phyloP scores from a whole-genome alignment of 2,797 vertebrate species.

The Platalea minor region DNA sequence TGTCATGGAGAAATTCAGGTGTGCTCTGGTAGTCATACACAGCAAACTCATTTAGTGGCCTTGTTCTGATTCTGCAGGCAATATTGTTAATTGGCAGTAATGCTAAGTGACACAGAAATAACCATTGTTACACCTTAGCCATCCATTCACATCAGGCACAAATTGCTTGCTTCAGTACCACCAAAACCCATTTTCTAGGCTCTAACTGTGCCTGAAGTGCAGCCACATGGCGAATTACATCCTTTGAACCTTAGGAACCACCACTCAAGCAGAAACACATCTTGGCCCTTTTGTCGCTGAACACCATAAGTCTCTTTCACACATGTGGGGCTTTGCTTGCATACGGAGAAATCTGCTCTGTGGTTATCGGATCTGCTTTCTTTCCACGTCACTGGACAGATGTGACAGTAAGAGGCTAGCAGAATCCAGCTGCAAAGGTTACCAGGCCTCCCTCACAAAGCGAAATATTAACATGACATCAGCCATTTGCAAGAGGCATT shows the following conservation, averaged over 20 bases:
- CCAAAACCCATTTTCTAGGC: neutral
- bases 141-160: neutral
- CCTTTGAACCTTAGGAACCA: neutral
- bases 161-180: neutral
- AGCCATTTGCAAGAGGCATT: neutral
- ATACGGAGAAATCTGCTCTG: rapidly evolving
- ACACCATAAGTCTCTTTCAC: neutral
- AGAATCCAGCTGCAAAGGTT: constrained; percentile 7
- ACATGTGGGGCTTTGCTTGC: neutral
- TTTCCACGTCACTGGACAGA: neutral
- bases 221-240: rapidly evolving
- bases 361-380: neutral
- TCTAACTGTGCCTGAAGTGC: neutral
- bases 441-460: neutral
- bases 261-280: neutral
- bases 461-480: neutral
- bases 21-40: neutral
- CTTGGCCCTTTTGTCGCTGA: neutral
- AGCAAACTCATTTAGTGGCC: neutral
- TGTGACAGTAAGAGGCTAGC: neutral
- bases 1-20: neutral
- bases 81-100: neutral
- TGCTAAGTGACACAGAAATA: neutral
- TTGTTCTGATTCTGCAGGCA: neutral
- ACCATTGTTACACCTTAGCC: neutral